These are phyloP conservation scores for Periphyllus acericola DNA, from an alignment of 2,888 invertebrate species.

Conservation along the genomic window DNA sequence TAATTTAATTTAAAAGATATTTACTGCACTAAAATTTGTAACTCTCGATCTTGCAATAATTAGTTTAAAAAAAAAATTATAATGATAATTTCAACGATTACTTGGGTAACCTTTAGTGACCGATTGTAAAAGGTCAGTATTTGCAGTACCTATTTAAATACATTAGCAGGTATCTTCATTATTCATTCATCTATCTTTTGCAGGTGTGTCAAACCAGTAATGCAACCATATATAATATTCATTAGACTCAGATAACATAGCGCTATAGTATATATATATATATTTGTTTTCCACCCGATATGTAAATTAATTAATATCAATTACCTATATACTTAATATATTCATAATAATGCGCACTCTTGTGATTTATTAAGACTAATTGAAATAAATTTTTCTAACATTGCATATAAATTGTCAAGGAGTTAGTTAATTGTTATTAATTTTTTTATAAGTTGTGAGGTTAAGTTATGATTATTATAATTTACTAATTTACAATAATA, in stretches of 20 bases:
- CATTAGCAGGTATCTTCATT: neutral
- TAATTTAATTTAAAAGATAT: no score
- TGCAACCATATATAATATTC: neutral
- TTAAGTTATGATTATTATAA: no score
- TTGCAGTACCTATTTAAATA: neutral
- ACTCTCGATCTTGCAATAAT: no score
- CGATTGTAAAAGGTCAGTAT: neutral
- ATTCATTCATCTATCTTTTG: neutral
- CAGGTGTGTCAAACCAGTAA: constrained; percentile 8
- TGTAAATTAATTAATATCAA: constrained; percentile 10
- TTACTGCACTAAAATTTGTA: no score
- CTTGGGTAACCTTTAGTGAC: no score
- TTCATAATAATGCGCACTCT: neutral
- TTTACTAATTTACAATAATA: no score
- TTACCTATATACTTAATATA: neutral
- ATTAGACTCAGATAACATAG: neutral
- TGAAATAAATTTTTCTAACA: no score
- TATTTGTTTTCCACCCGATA: neutral
- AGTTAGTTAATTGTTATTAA: no score
- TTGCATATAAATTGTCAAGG: no score
- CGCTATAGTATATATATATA: neutral
- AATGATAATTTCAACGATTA: no score
- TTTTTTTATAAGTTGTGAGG: no score
- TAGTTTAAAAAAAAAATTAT: no score
- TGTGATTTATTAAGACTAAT: neutral